phyloP scores from a whole-genome alignment of 35 echinoderm and acorn worm genomes.

The Hemicentrotus pulcherrimus region DNA sequence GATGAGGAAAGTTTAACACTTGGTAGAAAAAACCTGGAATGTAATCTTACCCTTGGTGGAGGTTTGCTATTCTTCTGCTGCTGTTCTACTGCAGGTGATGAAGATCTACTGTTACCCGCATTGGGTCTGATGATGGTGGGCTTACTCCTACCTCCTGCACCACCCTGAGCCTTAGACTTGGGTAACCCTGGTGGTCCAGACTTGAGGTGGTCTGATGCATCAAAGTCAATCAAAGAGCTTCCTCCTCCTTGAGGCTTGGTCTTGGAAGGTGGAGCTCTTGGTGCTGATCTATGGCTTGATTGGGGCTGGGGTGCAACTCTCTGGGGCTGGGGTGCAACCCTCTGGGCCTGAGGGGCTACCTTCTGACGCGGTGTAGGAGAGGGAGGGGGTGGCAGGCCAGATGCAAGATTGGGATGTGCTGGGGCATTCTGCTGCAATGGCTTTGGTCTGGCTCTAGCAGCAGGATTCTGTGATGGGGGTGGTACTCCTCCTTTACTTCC shows the following conservation, averaged over 20 bases:
- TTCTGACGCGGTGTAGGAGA: conserved; percentile 16
- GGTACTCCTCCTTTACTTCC: conserved; percentile 9
- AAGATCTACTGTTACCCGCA: conserved; percentile 63
- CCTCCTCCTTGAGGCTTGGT: not conserved
- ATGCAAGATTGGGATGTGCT: not conserved
- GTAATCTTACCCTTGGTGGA: conserved; percentile 80
- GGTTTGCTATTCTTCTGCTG: conserved; percentile 68
- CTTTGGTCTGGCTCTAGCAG: conserved; percentile 74
- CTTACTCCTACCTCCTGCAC: conserved; percentile 45
- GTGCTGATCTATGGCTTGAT: not conserved
- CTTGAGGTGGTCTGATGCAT: not conserved
- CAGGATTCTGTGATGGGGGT: conserved; percentile 14
- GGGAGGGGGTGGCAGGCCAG: conserved; percentile 55
- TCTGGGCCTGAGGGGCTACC: not conserved
- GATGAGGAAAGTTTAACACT: no score
- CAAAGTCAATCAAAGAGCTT: conserved; percentile 42
- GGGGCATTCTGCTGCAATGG: conserved; percentile 28
- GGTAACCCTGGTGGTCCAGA: conserved; percentile 50
- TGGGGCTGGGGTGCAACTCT: conserved; percentile 19
- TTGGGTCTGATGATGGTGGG: conserved; percentile 88
- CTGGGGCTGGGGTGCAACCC: conserved; percentile 18
- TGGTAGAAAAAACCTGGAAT: not conserved
- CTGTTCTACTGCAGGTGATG: conserved; percentile 64
- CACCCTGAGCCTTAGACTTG: conserved; percentile 54
- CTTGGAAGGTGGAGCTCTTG: conserved; percentile 3